Evolutionary conservation across 2,888 invertebrate genomes (phyloP).

Genomic region (Leucophora obtusa): DNA sequence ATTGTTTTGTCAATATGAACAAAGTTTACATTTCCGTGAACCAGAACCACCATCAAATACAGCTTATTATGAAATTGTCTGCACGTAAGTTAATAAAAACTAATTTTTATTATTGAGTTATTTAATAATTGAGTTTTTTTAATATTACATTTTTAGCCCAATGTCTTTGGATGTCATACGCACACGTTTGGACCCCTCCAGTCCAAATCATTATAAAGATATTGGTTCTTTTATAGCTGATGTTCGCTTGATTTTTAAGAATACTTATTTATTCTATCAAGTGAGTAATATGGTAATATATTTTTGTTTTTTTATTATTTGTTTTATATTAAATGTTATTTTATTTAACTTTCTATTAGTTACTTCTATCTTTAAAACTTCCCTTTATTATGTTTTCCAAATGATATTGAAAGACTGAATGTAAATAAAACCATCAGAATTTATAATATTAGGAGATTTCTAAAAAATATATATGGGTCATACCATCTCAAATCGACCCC

Average conservation of each 20-base stretch:
- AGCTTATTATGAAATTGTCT: constrained; percentile 77
- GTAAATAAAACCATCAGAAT: no score
- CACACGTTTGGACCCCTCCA: constrained; percentile 86
- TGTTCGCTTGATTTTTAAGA: constrained; percentile 90
- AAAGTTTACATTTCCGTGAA: constrained; percentile 92
- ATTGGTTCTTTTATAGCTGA: constrained; percentile 89
- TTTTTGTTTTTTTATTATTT: constrained; percentile 42
- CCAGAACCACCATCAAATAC: constrained; percentile 86
- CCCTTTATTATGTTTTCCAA: no score
- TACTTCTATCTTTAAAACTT: background rate
- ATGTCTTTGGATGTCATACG: constrained; percentile 92
- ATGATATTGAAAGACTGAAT: no score
- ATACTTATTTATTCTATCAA: constrained; percentile 90
- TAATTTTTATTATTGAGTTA: background rate
- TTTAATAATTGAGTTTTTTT: background rate
- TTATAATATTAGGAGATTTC: no score
- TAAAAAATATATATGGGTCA: no score
- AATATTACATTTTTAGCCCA: constrained; percentile 79
- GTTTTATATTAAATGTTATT: constrained; percentile 12
- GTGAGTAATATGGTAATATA: constrained; percentile 79
- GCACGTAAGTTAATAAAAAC: constrained; percentile 70
- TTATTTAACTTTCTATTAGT: constrained; percentile 19
- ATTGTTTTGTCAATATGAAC: constrained; percentile 94
- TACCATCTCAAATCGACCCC: no score
- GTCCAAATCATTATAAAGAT: constrained; percentile 86